Conservation (phyloP, 1,140 invertebrate genomes). For the Semibalanus balanoides region DNA sequence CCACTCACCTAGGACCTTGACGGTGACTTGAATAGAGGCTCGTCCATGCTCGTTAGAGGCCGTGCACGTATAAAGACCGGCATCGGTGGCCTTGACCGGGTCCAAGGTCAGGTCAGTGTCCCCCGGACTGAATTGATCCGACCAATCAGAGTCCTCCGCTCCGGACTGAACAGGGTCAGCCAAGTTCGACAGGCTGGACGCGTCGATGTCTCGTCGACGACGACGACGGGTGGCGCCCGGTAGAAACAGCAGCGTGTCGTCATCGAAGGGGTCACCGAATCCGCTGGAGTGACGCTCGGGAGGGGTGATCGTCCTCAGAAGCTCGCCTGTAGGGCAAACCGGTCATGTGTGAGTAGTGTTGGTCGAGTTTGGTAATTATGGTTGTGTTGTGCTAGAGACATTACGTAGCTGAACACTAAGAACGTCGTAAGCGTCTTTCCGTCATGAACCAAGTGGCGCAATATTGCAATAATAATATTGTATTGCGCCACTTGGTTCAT, state of each 20-base stretch:
- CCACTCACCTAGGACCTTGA: constrained; percentile 19
- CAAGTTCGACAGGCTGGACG: background rate
- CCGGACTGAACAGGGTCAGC: too few relatives aligned
- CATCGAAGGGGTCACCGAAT: too few relatives aligned
- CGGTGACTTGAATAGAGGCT: constrained; percentile 17
- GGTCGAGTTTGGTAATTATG: too few relatives aligned
- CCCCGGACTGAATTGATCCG: background rate
- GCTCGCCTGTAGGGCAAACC: too few relatives aligned
- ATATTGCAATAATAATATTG: too few relatives aligned
- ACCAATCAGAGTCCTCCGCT: background rate
- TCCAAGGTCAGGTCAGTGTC: background rate
- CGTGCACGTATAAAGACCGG: constrained; percentile 21
- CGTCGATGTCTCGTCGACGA: background rate
- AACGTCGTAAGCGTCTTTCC: too few relatives aligned
- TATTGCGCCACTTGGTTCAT: too few relatives aligned
- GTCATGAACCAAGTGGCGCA: too few relatives aligned
- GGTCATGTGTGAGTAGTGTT: too few relatives aligned
- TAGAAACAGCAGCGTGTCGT: background rate
- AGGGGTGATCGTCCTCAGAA: background rate
- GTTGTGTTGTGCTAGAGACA: too few relatives aligned
- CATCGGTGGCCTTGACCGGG: constrained; percentile 10
- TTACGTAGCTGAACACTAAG: too few relatives aligned
- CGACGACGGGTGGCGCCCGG: background rate
- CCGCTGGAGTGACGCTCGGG: background rate
- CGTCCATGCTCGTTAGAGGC: constrained; percentile 20